A percentile compares a stretch with the other conserved stretches of the same genome.
Evolutionary conservation across 1,140 invertebrate species (phyloP).

Genomic region (Hyles vespertilio): DNA sequence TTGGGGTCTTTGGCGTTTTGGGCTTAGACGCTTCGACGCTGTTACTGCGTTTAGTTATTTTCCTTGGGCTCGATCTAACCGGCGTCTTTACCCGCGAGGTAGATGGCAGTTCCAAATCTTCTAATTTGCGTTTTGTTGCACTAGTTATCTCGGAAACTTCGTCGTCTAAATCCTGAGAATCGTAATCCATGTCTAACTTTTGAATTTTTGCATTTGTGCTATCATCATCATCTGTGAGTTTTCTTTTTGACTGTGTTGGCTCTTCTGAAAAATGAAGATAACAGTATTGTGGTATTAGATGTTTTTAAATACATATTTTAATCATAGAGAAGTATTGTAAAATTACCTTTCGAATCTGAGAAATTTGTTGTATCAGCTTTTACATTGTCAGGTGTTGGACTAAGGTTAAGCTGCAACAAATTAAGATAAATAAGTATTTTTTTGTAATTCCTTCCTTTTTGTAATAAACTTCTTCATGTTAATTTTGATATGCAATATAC

Average conservation of each 20-base stretch:
- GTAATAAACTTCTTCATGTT: no score
- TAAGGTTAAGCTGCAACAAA: neutral
- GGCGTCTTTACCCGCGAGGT: constrained; percentile 49
- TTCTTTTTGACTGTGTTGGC: constrained; percentile 36
- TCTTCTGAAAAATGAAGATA: constrained; percentile 18
- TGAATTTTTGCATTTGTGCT: constrained; percentile 41
- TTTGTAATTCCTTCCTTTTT: no score
- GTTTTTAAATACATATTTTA: no score
- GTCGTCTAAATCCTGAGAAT: constrained; percentile 52
- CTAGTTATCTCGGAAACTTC: constrained; percentile 59
- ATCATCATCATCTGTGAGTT: constrained; percentile 42
- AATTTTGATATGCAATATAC: no score
- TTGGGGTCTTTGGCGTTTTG: constrained; percentile 54
- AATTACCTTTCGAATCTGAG: constrained; percentile 16
- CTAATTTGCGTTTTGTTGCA: constrained; percentile 35
- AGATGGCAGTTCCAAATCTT: constrained; percentile 39
- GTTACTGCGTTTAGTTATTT: constrained; percentile 49
- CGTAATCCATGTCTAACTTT: constrained; percentile 45
- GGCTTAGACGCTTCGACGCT: constrained; percentile 44
- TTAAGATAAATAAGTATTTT: no score
- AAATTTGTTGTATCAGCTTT: neutral
- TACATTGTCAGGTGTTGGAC: neutral
- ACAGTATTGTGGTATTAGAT: no score
- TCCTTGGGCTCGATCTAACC: constrained; percentile 49
- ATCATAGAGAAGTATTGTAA: no score